These are phyloP conservation scores for Lepidocolaptes lacrymiger DNA, from an alignment of 2,797 vertebrate species.

Conservation along the genomic window DNA sequence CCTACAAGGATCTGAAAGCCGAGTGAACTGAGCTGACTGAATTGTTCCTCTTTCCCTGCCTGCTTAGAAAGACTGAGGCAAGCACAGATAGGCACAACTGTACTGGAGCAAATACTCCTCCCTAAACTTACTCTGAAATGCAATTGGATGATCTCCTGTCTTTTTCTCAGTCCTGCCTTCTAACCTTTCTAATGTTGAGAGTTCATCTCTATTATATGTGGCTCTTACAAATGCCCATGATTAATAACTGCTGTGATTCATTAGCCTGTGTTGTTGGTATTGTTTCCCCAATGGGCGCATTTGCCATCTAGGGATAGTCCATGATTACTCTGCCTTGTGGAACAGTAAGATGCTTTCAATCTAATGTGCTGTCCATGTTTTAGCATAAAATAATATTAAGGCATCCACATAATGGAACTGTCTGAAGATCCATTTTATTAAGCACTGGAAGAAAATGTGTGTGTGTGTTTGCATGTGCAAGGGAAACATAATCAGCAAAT, in stretches of 20 bases:
- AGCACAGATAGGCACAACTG: not conserved
- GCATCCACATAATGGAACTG: conserved; percentile 48
- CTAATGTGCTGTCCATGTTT: conserved; percentile 45
- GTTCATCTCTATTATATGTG: not conserved
- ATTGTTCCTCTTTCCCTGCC: not conserved
- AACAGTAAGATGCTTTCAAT: conserved; percentile 65
- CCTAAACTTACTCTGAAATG: not conserved
- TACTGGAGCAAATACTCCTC: not conserved
- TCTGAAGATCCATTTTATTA: conserved; percentile 69
- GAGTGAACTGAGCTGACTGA: not conserved
- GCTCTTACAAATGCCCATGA: conserved; percentile 10
- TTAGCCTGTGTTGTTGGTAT: conserved; percentile 41
- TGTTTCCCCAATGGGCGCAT: conserved; percentile 57
- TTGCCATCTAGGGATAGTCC: conserved; percentile 43
- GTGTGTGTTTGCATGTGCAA: not conserved
- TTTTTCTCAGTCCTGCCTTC: not conserved
- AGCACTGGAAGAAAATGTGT: conserved; percentile 35
- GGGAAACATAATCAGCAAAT: conserved; percentile 11
- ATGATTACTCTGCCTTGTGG: conserved; percentile 50
- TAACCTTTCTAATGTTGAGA: not conserved
- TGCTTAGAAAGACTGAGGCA: not conserved
- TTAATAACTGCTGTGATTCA: conserved; percentile 58
- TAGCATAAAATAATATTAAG: conserved; percentile 73
- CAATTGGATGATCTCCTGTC: not conserved
- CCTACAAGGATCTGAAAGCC: not conserved